Conservation (phyloP, 2,113 vertebrate species). For the Cyphomyrus discorhynchus region DNA sequence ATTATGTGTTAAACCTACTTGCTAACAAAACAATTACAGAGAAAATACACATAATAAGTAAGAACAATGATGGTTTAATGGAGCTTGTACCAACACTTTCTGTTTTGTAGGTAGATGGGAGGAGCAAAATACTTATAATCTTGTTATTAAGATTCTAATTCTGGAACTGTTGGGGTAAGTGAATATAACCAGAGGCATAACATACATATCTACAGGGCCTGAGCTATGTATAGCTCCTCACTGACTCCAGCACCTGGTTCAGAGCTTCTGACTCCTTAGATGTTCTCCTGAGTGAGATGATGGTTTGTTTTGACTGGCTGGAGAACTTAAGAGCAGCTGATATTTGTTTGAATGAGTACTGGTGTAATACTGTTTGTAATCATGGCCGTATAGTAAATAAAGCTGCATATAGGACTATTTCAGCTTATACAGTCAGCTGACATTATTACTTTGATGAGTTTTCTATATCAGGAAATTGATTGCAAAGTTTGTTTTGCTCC, state of each 20-base stretch:
- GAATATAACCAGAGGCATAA: conserved; percentile 6
- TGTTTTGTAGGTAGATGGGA: background rate
- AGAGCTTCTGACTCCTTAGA: conserved; percentile 17
- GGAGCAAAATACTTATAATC: conserved; percentile 24
- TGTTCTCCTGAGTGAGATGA: conserved; percentile 7
- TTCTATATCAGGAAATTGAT: background rate
- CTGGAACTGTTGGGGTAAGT: conserved; percentile 16
- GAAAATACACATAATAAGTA: background rate
- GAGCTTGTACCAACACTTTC: background rate
- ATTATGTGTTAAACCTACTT: background rate
- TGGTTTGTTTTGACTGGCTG: conserved; percentile 13
- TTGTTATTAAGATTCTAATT: conserved; percentile 36
- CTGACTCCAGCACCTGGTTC: conserved; percentile 19
- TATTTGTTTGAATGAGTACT: conserved; percentile 27
- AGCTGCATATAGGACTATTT: background rate
- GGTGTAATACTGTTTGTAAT: conserved; percentile 26
- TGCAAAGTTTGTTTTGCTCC: background rate
- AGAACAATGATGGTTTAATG: background rate
- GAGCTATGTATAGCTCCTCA: conserved; percentile 36
- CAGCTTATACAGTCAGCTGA: background rate
- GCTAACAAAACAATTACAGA: background rate
- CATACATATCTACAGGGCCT: conserved; percentile 17
- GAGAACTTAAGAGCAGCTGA: conserved; percentile 26
- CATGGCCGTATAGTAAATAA: conserved; percentile 19
- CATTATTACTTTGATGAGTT: background rate